Base-by-base conservation (phyloP, 2,797 vertebrate genomes). In the Periophthalmus magnuspinnatus region DNA sequence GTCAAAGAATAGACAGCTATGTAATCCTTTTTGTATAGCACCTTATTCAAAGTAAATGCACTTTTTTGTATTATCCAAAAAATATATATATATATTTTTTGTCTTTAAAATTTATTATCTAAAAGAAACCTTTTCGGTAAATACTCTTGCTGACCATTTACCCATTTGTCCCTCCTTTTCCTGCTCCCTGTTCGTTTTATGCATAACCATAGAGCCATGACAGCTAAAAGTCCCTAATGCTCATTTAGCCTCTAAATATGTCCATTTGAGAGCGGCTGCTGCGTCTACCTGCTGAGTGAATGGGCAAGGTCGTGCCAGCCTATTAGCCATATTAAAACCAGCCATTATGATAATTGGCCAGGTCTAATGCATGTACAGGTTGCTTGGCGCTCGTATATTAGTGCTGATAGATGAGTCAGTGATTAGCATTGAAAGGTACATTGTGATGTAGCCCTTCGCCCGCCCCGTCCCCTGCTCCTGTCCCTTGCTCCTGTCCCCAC, bases 291-390 rank as follows among this genome's bases (percentile, higher is more conserved):
- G 90, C 84, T 79, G 86, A 91, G 83, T 85, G 85, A 92, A 91
- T 88, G 89, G 90, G 89, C 92, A 94, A 94, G 94, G 94, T 94
- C 93, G 88, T 90, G 90, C 89, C 91, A 93, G 88, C 81, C 93
- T 93, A 94, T 94, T 94, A 93, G 89, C 90, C 91, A 90, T 92
- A 94, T 94, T 94, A 93, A 94, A 89, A 89, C 84, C 83, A 80
- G 77, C 81, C 93, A 94, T 94, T 94, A 94, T 93, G 93, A 81
- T 93, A 94, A 94, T 94, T 88, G 87, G 79, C 50, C 72, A 82
- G 82, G 82, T 81, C 89, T 93, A 94, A 94, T 94, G 92, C 89
- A 92, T 89, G 91, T 91, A 90, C 88, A 90, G 89, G 90, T 93
- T 93, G 93, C 91, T 90, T 90, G 87, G 89, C 87, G 85, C 86